Evolutionary conservation across 2,888 invertebrate species (phyloP), one percentile per base, ranked within the genome.

Genomic region (Drosophila yooni): DNA sequence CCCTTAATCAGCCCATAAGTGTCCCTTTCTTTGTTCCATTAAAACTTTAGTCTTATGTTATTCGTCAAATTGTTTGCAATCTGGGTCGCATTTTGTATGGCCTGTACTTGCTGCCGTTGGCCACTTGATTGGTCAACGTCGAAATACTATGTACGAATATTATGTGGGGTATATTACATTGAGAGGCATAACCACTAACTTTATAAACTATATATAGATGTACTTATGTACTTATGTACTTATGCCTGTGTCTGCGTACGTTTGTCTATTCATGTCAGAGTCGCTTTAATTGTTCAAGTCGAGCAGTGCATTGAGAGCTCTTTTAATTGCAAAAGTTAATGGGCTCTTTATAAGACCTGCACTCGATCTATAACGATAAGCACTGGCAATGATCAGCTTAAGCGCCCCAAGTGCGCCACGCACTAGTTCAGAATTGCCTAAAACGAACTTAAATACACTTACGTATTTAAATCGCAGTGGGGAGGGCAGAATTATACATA

Each of bases 371-470:
- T 25, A 29, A 15, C 57, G 21, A 58, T 43, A 31, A 33, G 43
- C 43, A 15, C 5, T 33, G 58, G 21, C 67, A 56, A 33, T 64
- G 33, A 38, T 36, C 36, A 57, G 13, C 13, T n/a, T 1, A 48
- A 29, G 53, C 25, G 29, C 52, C 46, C 21, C 10, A 60, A 61
- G 70, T 68, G 50, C 61, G 69, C 56, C 46, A 70, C 70, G 70
- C 69, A 71, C 70, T 36, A 51, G 51, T 70, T 70, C 56, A 57
- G 62, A 70, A 61, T 70, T 67, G 34, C 59, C 48, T 25, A 68
- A 70, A 56, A 60, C 10, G 4, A 21, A 38, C 33, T 40, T 18
- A 62, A 43, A 25, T n/a, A 43, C 29, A 36, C 52, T 54, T 53
- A 58, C 64, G 50, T 70, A 56, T 65, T 50, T 43, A 46, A 48